These are phyloP conservation scores for Prionace glauca DNA, from an alignment of 2,797 vertebrate genomes.

Conservation along the genomic window DNA sequence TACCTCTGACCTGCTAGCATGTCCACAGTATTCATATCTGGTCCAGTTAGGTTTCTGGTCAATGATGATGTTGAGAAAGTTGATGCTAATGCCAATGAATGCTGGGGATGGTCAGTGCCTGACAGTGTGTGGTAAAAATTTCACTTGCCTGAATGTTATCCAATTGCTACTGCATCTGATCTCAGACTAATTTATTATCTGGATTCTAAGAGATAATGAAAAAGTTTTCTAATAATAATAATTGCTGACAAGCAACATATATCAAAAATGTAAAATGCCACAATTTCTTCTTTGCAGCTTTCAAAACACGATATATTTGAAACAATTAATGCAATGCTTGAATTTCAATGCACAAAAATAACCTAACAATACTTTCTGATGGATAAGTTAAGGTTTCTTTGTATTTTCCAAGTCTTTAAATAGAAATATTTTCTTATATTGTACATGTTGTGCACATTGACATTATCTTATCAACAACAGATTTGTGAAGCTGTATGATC, in stretches of 20 bases:
- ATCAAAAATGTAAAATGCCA: background rate
- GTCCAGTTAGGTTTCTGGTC: background rate
- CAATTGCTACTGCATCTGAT: background rate
- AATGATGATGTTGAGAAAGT: background rate
- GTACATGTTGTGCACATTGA: background rate
- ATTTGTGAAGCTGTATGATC: background rate
- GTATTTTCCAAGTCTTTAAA: background rate
- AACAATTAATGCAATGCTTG: background rate
- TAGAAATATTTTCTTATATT: background rate
- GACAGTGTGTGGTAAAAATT: background rate
- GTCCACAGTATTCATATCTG: background rate
- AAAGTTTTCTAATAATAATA: too few species aligned
- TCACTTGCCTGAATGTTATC: background rate
- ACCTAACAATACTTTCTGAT: background rate
- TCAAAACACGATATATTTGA: background rate
- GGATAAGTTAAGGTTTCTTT: background rate
- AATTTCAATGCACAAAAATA: background rate
- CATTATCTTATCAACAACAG: background rate
- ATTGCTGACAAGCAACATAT: background rate
- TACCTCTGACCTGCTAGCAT: background rate
- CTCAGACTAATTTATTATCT: background rate
- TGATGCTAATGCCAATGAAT: background rate
- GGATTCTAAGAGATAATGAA: background rate
- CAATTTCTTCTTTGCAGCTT: background rate
- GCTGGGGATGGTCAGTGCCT: background rate